Base-by-base conservation (phyloP, 2,888 invertebrate species). In the Creontiades dilutus region DNA sequence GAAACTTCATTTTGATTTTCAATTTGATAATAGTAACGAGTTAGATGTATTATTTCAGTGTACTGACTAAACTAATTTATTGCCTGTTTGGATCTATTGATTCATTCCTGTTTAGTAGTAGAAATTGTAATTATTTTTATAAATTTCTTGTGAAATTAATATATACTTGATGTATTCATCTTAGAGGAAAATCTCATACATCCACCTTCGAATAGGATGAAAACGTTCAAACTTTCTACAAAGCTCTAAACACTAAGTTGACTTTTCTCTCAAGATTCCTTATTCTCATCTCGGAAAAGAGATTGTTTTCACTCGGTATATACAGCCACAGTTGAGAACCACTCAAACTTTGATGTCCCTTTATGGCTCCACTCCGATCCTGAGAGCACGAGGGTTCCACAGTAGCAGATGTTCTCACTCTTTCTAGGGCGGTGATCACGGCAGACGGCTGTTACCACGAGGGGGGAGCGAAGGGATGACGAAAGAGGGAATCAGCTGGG, bases 351-450 rank as follows among this genome's bases (percentile, higher is more conserved):
- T 37, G 78, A 80, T 80, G 78, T 46, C 78, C 78, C 78, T 80
- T 80, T 80, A 80, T 80, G 78, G 19, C 78, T 80, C n/a, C 47
- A 47, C 78, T 80, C 47, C 78, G 46, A 46, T 80, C 78, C 78
- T 23, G 16, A 47, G 19, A 80, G 78, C 78, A 47, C 14, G 9
- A 19, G 78, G 37, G 78, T 28, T 37, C n/a, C n/a, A 14, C 46
- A 80, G 75, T 75, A 80, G 78, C 78, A 80, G 78, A 80, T 80
- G 78, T 47, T 80, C 78, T 46, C 78, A 80, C 78, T 28, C 78
- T 80, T 80, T 80, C 78, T n/a, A 46, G 78, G 78, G 47, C 37
- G 78, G 37, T 80, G 78, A 80, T 80, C 78, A 80, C 78, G 78
- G 16, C 7, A 80, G 46, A 80, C 78, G 46, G 47, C 78, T 46